Conservation (phyloP, 2,797 vertebrate species). For the Eulemur rubriventer region DNA sequence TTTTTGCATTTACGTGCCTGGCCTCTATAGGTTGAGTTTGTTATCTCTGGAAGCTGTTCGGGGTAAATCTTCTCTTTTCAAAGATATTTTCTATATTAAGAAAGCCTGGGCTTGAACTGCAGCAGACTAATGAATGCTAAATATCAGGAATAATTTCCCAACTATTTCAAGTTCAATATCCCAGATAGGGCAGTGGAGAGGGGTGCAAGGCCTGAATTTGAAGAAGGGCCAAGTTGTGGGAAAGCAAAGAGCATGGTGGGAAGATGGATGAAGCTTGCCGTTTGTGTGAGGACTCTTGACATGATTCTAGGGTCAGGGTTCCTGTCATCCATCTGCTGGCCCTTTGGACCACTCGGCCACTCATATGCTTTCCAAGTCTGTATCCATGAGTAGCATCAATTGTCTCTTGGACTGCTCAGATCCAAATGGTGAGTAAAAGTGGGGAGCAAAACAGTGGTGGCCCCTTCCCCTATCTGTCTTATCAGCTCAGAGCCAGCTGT, state of each 20-base stretch:
- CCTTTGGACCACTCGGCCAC: background rate
- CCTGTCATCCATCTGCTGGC: background rate
- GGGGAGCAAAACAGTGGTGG: background rate
- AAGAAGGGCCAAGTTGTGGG: background rate
- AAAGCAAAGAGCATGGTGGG: background rate
- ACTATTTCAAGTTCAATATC: background rate
- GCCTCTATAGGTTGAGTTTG: background rate
- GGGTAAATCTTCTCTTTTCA: background rate
- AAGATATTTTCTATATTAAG: background rate
- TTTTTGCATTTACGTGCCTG: background rate
- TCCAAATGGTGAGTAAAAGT: conserved; percentile 72
- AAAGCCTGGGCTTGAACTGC: background rate
- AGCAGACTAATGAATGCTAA: background rate
- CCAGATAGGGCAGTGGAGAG: background rate
- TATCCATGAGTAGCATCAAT: conserved; percentile 82
- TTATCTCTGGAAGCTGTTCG: background rate
- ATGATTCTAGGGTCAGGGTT: conserved; percentile 58
- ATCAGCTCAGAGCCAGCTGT: background rate
- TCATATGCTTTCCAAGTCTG: conserved; percentile 82
- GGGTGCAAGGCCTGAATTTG: background rate
- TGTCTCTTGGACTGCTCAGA: conserved; percentile 63
- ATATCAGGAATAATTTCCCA: background rate
- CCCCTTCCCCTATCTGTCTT: background rate
- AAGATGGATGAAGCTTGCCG: background rate
- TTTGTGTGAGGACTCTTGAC: background rate